Evolutionary conservation across 1,140 invertebrate species (phyloP), one percentile per base, ranked within the genome.

Genomic region (Paraescarpia echinospica): DNA sequence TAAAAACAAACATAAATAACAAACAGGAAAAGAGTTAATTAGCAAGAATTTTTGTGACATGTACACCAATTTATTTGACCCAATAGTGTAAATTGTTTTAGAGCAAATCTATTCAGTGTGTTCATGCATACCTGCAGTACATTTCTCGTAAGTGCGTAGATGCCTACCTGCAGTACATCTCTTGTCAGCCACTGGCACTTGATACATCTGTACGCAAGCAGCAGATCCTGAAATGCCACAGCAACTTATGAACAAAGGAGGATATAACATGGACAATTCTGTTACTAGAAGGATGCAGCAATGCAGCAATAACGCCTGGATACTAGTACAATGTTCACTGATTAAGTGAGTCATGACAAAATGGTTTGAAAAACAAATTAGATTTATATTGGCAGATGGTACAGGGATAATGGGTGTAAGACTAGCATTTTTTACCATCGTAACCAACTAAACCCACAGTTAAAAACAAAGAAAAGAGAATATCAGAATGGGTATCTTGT

Each of bases 131-230:
- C 93, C 92, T 93, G 93, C 31, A 94, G 31, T 6, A 92, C 34
- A 34, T 92, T n/a, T 90, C 91, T 89, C 0, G 89, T 89, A 35
- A 89, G 51, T 41, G 5, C 8, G 27, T 33, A n/a, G n/a, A n/a
- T n/a, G 88, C n/a, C 89, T 92, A 93, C 93, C 92, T 93, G 93
- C 31, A 94, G 33, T 6, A 92, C 34, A 34, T 92, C 35, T 90
- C 91, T 89, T 0, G 89, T 35, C 35, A 92, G 51, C 93, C 93
- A 94, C 27, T 35, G n/a, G 31, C 34, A 35, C 33, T 51, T 35
- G 34, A 94, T 77, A 91, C 92, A 93, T 35, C 33, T 93, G 33
- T 90, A 51, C 22, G 34, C 34, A 27, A 33, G 14, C 90, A 94
- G 34, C 33, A 93, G 89, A 41, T 94, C 93, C 89, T 93, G 18